Conservation (phyloP, 2,888 invertebrate species). For the Aphrophora alni region DNA sequence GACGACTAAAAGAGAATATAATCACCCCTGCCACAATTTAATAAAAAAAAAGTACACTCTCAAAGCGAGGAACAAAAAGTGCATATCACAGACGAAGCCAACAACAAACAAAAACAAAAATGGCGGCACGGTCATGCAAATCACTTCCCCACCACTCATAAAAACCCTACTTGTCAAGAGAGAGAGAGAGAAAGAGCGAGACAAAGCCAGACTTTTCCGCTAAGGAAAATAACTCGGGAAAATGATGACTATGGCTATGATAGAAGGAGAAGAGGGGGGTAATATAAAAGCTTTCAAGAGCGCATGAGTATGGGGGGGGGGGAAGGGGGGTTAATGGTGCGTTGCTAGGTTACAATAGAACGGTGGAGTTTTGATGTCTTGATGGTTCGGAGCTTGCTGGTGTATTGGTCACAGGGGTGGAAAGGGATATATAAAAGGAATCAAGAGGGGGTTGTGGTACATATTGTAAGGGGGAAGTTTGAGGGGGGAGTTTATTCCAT, state of each 20-base stretch:
- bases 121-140: conserved; percentile 43
- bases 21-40: conserved; percentile 28
- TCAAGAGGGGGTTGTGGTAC: conserved; percentile 36
- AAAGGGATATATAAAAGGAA: conserved; percentile 41
- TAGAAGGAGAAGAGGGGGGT: conserved; percentile 23
- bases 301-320: conserved; percentile 30
- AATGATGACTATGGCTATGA: conserved; percentile 34
- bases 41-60: neutral
- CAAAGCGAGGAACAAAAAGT: conserved; percentile 28
- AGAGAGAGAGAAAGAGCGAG: conserved; percentile 26
- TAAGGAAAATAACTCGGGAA: conserved; percentile 27
- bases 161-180: conserved; percentile 24
- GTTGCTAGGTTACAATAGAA: conserved; percentile 58
- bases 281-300: conserved; percentile 41
- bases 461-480: conserved; percentile 25
- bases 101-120: conserved; percentile 44
- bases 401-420: conserved; percentile 54
- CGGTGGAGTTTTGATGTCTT: conserved; percentile 53
- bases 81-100: conserved; percentile 37
- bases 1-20: conserved; percentile 20
- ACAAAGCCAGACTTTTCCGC: conserved; percentile 32
- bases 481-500: conserved; percentile 30
- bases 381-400: conserved; percentile 50
- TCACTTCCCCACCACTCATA: conserved; percentile 41
- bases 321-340: conserved; percentile 54